Evolutionary conservation across 2,797 vertebrate genomes (phyloP).

Genomic region (Rhinella marina): DNA sequence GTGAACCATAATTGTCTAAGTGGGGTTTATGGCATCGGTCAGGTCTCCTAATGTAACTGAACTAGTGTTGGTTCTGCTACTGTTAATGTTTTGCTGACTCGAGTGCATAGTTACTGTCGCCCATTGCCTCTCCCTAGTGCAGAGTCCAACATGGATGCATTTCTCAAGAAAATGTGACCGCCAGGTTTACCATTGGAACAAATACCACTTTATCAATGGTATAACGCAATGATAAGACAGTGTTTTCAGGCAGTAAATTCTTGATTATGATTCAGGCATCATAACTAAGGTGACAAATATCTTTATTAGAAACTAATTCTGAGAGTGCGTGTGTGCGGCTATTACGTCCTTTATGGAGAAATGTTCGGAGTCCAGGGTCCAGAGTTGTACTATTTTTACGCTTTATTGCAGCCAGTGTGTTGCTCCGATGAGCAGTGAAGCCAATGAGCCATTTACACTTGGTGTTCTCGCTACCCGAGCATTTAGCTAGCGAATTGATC

Average conservation of each 20-base stretch:
- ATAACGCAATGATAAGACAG: conserved; percentile 1
- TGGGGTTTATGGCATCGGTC: neutral
- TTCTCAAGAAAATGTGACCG: conserved; percentile 10
- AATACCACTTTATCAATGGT: neutral
- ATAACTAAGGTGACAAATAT: neutral
- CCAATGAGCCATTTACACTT: neutral
- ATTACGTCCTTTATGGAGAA: neutral
- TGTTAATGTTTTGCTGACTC: neutral
- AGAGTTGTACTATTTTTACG: neutral
- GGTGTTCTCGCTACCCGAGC: neutral
- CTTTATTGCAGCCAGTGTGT: neutral
- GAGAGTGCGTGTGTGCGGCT: neutral
- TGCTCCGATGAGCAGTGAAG: neutral
- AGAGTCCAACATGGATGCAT: conserved; percentile 38
- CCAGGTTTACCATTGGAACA: neutral
- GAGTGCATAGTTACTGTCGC: conserved; percentile 9
- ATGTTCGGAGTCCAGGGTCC: neutral
- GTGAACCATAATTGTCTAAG: neutral
- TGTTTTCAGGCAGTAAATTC: neutral
- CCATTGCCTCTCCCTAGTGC: conserved; percentile 50
- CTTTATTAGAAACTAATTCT: neutral
- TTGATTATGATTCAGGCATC: neutral
- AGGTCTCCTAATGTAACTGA: neutral
- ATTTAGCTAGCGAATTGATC: neutral
- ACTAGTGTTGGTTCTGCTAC: neutral